Conservation (phyloP, 1,140 invertebrate genomes). For the Heliconius hermathena region DNA sequence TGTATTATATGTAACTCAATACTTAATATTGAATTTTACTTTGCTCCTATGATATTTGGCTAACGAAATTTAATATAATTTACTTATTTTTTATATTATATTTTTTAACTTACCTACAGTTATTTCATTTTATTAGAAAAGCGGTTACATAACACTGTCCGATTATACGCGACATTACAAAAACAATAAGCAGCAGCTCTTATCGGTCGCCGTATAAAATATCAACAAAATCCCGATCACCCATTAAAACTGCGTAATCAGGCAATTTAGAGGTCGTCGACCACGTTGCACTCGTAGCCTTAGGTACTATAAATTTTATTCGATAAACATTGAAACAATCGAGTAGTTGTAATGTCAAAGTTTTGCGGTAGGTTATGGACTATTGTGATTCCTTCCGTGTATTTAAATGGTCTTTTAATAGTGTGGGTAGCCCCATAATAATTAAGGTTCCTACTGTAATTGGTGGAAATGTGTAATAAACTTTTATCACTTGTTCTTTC, state of each 20-base stretch:
- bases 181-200: conserved; percentile 35
- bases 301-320: conserved; percentile 72
- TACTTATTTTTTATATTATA: not conserved
- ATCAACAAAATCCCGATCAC: conserved; percentile 58
- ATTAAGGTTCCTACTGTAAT: not conserved
- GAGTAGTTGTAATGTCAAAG: conserved; percentile 62
- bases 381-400: conserved; percentile 65
- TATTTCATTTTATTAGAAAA: conserved; percentile 17
- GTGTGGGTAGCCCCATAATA: conserved; percentile 19
- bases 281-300: conserved; percentile 62
- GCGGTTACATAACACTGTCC: conserved; percentile 11
- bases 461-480: conserved; percentile 51
- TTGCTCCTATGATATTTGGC: too few relatives aligned
- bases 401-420: conserved; percentile 52
- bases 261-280: conserved; percentile 70
- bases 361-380: conserved; percentile 72
- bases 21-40: too few relatives aligned
- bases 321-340: conserved; percentile 78
- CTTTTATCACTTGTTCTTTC: conserved; percentile 71
- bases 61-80: not conserved
- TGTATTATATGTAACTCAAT: too few relatives aligned
- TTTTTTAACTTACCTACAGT: not conserved
- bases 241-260: conserved; percentile 75
- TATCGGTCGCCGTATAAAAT: conserved; percentile 44
- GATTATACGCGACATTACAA: conserved; percentile 32